These are phyloP conservation scores for Isichthys henryi DNA, from an alignment of 2,113 vertebrate species.

Conservation along the genomic window DNA sequence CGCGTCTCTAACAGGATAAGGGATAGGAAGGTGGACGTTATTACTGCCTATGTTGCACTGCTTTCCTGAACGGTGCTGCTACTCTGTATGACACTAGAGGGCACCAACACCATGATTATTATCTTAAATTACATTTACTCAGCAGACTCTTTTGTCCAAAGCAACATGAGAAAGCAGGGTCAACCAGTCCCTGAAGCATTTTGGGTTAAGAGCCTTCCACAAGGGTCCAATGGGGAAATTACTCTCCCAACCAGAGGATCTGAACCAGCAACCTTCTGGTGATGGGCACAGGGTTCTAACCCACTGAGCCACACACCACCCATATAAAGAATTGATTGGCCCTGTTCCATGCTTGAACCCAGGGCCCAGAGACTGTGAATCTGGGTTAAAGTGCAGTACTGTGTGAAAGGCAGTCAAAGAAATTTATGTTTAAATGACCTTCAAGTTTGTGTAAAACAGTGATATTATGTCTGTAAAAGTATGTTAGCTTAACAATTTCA, in stretches of 20 bases:
- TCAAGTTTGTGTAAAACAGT: too few species aligned
- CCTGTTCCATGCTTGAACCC: neutral
- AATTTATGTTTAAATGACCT: too few species aligned
- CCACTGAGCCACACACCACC: neutral
- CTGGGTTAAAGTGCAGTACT: neutral
- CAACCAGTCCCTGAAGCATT: neutral
- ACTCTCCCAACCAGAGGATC: neutral
- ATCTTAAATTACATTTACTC: neutral
- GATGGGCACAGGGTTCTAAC: neutral
- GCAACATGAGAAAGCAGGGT: neutral
- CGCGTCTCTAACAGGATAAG: neutral
- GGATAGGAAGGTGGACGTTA: neutral
- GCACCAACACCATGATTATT: neutral
- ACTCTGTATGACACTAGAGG: neutral
- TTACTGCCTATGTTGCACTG: neutral
- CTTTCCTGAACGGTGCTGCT: neutral
- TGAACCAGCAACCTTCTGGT: neutral
- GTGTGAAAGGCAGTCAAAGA: too few species aligned
- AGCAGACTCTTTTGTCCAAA: neutral
- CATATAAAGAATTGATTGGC: neutral
- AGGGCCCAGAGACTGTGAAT: neutral
- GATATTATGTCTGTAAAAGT: too few species aligned
- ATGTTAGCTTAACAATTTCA: too few species aligned
- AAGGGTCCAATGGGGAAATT: neutral
- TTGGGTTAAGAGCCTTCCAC: neutral